phyloP scores from a whole-genome alignment of 2,797 vertebrate species.

The Geotrypetes seraphini region DNA sequence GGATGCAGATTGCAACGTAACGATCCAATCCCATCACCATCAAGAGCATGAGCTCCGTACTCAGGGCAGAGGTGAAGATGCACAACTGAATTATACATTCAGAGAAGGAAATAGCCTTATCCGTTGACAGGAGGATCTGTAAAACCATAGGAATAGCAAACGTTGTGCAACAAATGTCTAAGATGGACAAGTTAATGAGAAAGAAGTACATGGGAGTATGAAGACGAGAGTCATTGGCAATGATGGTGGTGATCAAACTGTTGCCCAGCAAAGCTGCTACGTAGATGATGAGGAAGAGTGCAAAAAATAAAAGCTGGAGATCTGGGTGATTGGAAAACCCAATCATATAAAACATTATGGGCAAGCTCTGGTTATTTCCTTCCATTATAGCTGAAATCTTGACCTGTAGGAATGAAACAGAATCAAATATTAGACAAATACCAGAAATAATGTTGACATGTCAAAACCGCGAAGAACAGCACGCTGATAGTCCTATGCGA shows the following conservation, averaged over 20 bases:
- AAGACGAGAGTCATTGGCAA: conserved; percentile 2
- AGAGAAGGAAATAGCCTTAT: conserved; percentile 4
- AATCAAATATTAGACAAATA: too few relatives aligned
- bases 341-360: too few relatives aligned
- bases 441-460: too few relatives aligned
- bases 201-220: conserved; percentile 9
- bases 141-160: conserved; percentile 3
- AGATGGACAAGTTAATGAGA: conserved; percentile 1
- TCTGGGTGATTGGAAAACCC: conserved; percentile 1
- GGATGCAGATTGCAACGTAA: conserved; percentile 11
- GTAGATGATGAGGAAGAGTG: conserved; percentile 6
- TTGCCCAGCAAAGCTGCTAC: conserved; percentile 9
- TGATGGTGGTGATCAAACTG: background rate
- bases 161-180: conserved; percentile 4
- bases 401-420: too few relatives aligned
- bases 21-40: conserved; percentile 16
- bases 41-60: conserved; percentile 8
- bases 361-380: too few relatives aligned
- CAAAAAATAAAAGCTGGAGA: background rate
- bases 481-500: too few relatives aligned
- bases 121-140: background rate
- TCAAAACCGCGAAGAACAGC: too few relatives aligned
- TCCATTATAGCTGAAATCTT: too few relatives aligned
- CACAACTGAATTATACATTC: conserved; percentile 2
- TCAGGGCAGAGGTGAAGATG: background rate